phyloP scores from a whole-genome alignment of 1,140 invertebrate species.

The Diplogasteroides magnus region DNA sequence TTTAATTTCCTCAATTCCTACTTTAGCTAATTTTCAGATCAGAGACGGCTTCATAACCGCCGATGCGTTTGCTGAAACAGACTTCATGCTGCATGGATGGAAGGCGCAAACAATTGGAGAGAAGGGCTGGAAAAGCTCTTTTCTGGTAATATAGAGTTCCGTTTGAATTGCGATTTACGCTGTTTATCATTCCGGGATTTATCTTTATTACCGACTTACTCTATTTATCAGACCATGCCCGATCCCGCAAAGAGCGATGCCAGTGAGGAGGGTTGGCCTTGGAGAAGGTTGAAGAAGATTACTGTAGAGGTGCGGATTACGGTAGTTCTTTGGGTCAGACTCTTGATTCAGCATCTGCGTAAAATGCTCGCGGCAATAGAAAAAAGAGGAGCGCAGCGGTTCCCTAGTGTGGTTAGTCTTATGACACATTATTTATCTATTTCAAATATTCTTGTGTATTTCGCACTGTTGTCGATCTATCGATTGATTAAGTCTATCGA shows the following conservation, averaged over 20 bases:
- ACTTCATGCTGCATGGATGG: constrained; percentile 39
- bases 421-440: too few species aligned
- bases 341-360: too few species aligned
- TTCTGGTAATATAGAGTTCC: constrained; percentile 18
- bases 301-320: not conserved
- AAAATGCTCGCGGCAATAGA: too few species aligned
- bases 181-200: too few species aligned
- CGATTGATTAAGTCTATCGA: too few species aligned
- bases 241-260: constrained; percentile 11
- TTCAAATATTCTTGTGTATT: too few species aligned
- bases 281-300: not conserved
- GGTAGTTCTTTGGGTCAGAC: too few species aligned
- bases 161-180: too few species aligned
- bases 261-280: constrained; percentile 4
- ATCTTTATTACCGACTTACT: too few species aligned
- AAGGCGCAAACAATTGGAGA: constrained; percentile 23
- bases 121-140: constrained; percentile 31
- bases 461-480: too few species aligned
- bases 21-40: not conserved
- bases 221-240: not conserved
- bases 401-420: too few species aligned
- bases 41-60: constrained; percentile 28
- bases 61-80: constrained; percentile 24
- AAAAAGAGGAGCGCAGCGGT: too few species aligned
- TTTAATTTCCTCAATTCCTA: not conserved